Evolutionary conservation across 2,113 vertebrate species (phyloP), one percentile per base, ranked within the genome.

Genomic region (Dissostichus mawsoni): DNA sequence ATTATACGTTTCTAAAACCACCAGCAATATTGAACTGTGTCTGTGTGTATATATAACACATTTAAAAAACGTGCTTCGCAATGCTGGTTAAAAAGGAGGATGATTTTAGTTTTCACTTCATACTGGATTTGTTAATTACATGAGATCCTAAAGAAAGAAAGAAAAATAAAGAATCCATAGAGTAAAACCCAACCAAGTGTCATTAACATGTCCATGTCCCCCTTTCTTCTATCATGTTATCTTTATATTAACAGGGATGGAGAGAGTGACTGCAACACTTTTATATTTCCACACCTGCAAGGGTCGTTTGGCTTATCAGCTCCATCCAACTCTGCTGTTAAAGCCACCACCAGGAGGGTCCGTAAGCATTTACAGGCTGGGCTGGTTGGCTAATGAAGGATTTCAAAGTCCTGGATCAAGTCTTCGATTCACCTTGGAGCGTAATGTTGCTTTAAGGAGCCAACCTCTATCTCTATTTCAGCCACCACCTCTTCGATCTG

Each of bases 301-400:
- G n/a, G 50, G 52, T 76, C 36, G 69, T 41, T 41, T 55, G 48
- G 25, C 33, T 74, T 51, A 74, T 59, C 48, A 5, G 14, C 64
- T 47, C 55, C 70, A 61, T 41, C 66, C 62, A 66, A 59, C 3
- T 0, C 67, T 25, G 11, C 58, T 64, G 63, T 82, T 79, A 75
- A 61, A 80, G 62, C 48, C 66, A 53, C 59, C 67, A 69, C 77
- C 71, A 47, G 64, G 71, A 74, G 57, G 73, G 63, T 78, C 47
- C 78, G 77, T 88, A 92, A 92, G 88, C 90, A 91, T 90, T 87
- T 85, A 85, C 80, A 73, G 78, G 76, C 57, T 74, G 66, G 48
- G 70, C 55, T 68, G 81, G 64, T 62, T 64, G 74, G 68, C 74
- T 88, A 88, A 87, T 89, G 85, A 90, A 86, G 82, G 77, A 80